These are phyloP conservation scores for Nesogale talazaci DNA, from an alignment of 2,113 vertebrate species.

Conservation along the genomic window DNA sequence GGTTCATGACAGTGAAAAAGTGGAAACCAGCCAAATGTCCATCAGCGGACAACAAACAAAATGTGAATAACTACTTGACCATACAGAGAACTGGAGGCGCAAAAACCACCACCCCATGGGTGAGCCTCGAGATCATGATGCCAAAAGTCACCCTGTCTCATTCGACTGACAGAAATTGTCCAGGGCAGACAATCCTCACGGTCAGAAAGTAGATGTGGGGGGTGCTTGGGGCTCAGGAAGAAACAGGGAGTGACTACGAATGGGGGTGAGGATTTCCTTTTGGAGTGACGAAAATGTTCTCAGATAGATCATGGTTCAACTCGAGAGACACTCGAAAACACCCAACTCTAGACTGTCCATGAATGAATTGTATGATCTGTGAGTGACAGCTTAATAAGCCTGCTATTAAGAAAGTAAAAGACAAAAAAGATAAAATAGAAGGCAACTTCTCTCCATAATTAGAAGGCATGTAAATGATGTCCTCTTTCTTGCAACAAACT, in stretches of 20 bases:
- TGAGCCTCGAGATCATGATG: not conserved
- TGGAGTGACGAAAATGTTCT: not conserved
- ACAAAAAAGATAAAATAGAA: too few species aligned
- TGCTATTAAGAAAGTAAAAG: too few species aligned
- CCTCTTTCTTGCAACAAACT: constrained; percentile 27
- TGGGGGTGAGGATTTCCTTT: not conserved
- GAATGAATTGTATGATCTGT: not conserved
- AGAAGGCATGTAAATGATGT: constrained; percentile 16
- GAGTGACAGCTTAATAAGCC: not conserved
- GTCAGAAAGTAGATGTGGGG: not conserved
- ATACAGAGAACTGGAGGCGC: not conserved
- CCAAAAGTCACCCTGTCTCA: not conserved
- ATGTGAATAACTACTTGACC: not conserved
- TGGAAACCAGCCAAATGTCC: too few species aligned
- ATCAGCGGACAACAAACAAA: too few species aligned
- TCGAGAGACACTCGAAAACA: not conserved
- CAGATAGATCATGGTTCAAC: not conserved
- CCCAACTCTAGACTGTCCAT: not conserved
- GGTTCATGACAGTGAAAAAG: not conserved
- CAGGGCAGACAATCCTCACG: not conserved
- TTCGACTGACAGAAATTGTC: not conserved
- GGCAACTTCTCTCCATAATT: not conserved
- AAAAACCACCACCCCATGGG: not conserved
- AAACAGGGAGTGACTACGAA: not conserved
- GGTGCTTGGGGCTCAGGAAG: not conserved